A percentile compares a stretch with the other conserved stretches of the same genome.
These are phyloP conservation scores for Aethina tumida DNA, from an alignment of 1,140 invertebrate species.

Conservation along the genomic window DNA sequence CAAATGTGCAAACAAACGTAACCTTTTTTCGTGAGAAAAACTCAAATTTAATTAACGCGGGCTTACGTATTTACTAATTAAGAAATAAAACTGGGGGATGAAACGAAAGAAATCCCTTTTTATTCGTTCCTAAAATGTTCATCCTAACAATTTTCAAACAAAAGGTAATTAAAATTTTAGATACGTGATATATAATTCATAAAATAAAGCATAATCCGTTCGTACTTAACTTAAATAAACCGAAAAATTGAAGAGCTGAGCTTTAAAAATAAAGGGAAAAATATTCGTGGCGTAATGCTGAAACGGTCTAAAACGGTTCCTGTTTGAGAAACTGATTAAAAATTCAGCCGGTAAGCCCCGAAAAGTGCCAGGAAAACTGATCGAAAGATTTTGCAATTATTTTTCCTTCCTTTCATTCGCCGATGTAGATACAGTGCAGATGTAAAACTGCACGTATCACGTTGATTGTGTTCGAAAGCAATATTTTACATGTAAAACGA, in stretches of 20 bases:
- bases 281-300: slow-evolving; percentile 9
- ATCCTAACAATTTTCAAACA: too few species aligned
- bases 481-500: too few species aligned
- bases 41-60: too few species aligned
- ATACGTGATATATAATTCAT: too few species aligned
- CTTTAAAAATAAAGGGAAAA: slow-evolving; percentile 23
- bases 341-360: slow-evolving; percentile 26
- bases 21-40: too few species aligned
- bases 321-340: slow-evolving; percentile 30
- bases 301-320: slow-evolving; percentile 16
- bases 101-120: too few species aligned
- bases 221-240: slow-evolving; percentile 18
- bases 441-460: slow-evolving; percentile 2
- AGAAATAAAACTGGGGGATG: too few species aligned
- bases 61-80: too few species aligned
- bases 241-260: slow-evolving; percentile 18
- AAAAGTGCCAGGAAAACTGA: slow-evolving; percentile 24
- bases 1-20: too few species aligned
- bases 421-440: slow-evolving; percentile 8
- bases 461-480: too few species aligned
- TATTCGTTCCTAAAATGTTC: too few species aligned
- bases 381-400: slow-evolving; percentile 27
- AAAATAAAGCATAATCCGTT: slow-evolving; percentile 16
- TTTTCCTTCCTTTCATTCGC: slow-evolving; percentile 21
- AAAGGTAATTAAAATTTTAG: too few species aligned